phyloP scores from a whole-genome alignment of 2,888 invertebrate genomes.

The Oeneis ivallda region DNA sequence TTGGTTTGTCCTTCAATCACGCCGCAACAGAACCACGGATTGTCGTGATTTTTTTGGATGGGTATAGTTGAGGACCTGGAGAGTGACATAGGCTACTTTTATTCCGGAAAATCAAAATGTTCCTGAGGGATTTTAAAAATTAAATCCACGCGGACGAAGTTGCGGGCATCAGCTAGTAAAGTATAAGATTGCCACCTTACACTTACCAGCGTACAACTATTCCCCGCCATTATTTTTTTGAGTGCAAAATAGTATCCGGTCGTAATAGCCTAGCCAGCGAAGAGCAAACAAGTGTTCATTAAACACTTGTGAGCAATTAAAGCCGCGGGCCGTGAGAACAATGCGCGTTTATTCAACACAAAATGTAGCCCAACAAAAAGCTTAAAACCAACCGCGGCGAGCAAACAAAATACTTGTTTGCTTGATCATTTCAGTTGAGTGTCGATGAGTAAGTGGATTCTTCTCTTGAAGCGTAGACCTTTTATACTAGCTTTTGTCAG shows the following conservation, averaged over 20 bases:
- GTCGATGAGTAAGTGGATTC: too few relatives aligned
- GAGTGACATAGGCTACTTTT: too few relatives aligned
- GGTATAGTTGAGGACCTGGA: too few relatives aligned
- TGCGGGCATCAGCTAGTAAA: too few relatives aligned
- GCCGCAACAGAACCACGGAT: too few relatives aligned
- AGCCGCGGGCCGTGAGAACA: conserved; percentile 56
- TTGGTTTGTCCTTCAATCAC: too few relatives aligned
- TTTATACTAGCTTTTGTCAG: too few relatives aligned
- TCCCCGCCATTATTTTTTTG: conserved; percentile 15
- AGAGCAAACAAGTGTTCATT: conserved; percentile 65
- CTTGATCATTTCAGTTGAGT: background rate
- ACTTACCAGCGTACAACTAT: conserved; percentile 8
- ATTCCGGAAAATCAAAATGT: too few relatives aligned
- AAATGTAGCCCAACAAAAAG: conserved; percentile 33
- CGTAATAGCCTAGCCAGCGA: conserved; percentile 53
- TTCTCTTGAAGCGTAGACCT: too few relatives aligned
- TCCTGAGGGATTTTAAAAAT: too few relatives aligned
- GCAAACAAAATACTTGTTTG: conserved; percentile 31
- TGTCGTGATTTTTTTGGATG: too few relatives aligned
- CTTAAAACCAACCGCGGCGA: conserved; percentile 30
- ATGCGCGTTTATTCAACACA: conserved; percentile 49
- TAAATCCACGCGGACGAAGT: too few relatives aligned
- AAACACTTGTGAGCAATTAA: conserved; percentile 69
- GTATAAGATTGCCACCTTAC: background rate
- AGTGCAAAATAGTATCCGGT: conserved; percentile 32